A percentile compares a stretch with the other conserved stretches of the same genome.
Conservation (phyloP, 1,140 invertebrate species). For the Sitophilus oryzae region DNA sequence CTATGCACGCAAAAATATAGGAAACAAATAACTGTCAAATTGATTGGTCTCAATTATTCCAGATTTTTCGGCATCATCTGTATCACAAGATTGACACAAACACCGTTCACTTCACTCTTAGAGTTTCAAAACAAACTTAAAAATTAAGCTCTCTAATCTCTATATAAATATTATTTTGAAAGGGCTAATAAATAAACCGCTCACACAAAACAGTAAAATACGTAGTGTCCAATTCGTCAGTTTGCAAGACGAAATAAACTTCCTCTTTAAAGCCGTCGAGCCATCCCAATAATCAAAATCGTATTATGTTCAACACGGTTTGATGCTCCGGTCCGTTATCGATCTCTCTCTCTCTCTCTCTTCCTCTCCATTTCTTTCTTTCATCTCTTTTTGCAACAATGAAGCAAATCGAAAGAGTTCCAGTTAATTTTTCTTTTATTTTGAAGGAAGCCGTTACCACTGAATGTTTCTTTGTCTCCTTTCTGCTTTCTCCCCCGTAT, state of each 20-base stretch:
- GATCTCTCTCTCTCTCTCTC: conserved; percentile 5
- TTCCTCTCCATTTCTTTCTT: too few relatives aligned
- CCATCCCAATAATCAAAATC: conserved; percentile 16
- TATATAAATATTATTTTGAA: too few relatives aligned
- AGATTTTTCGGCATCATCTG: too few relatives aligned
- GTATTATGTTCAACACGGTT: conserved; percentile 15
- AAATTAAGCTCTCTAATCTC: too few relatives aligned
- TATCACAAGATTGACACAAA: too few relatives aligned
- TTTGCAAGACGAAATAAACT: neutral
- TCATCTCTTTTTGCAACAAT: conserved; percentile 12
- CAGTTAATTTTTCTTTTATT: conserved; percentile 22
- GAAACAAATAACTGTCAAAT: too few relatives aligned
- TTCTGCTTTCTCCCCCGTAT: neutral
- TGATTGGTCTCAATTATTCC: too few relatives aligned
- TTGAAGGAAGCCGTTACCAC: conserved; percentile 1
- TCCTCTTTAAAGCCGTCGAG: neutral
- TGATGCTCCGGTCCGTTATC: conserved; percentile 3
- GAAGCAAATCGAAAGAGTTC: conserved; percentile 14
- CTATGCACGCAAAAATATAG: too few relatives aligned
- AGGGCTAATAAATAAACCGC: too few relatives aligned
- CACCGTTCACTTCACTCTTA: too few relatives aligned
- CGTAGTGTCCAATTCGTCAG: neutral
- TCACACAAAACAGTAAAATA: neutral
- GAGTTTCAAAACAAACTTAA: too few relatives aligned
- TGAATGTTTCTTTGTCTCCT: conserved; percentile 2